A percentile compares a stretch with the other conserved stretches of the same genome.
Evolutionary conservation across 2,797 vertebrate genomes (phyloP).

Genomic region (Micromesistius poutassou): DNA sequence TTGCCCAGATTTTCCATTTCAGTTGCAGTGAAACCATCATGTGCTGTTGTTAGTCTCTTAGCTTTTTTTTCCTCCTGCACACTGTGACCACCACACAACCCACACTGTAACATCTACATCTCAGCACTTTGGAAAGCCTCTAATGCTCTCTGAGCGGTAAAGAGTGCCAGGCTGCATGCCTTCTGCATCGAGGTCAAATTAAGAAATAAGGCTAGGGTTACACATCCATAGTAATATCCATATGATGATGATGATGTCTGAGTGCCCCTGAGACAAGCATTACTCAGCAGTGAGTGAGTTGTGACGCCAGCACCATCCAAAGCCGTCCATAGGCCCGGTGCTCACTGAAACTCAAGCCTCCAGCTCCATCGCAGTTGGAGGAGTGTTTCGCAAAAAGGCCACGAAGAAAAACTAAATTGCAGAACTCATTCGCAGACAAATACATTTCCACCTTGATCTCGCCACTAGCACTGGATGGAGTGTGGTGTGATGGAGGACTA

Average conservation of each 20-base stretch:
- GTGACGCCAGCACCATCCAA: not conserved
- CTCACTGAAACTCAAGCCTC: not conserved
- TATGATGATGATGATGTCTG: not conserved
- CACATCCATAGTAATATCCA: not conserved
- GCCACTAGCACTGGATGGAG: not conserved
- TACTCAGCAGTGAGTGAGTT: not conserved
- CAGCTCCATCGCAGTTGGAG: not conserved
- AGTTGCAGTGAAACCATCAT: not conserved
- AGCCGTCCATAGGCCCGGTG: not conserved
- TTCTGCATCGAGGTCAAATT: not conserved
- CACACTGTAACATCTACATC: not conserved
- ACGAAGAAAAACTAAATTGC: too few relatives aligned
- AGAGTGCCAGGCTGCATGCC: not conserved
- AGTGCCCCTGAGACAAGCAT: not conserved
- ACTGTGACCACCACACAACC: not conserved
- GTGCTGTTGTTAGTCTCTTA: not conserved
- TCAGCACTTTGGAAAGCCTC: not conserved
- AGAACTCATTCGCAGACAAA: not conserved
- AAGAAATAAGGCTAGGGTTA: not conserved
- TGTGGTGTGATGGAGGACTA: too few relatives aligned
- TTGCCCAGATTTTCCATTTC: not conserved
- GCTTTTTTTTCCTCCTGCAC: not conserved
- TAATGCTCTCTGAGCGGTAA: not conserved
- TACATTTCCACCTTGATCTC: not conserved
- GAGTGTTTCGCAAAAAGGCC: not conserved